Evolutionary conservation across 1,140 invertebrate species (phyloP), one percentile per base, ranked within the genome.

Genomic region (Penaeus chinensis): DNA sequence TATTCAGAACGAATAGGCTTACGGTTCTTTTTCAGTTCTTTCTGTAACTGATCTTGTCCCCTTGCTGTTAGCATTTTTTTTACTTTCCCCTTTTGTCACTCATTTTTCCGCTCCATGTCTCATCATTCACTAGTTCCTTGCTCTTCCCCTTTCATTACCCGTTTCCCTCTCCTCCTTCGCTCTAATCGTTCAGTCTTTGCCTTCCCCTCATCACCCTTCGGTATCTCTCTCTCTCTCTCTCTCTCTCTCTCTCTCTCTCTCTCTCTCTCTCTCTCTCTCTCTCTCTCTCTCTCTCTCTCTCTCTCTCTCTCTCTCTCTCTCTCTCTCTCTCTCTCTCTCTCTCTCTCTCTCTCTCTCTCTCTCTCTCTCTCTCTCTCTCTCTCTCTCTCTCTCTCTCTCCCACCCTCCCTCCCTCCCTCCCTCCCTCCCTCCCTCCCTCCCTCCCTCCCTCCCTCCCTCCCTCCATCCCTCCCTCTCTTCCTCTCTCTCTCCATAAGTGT

Each of bases 381-480:
- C 77, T 47, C 77, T 79, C 60, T 79, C 60, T 79, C 77, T 79
- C 60, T 47, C 10, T 54, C 32, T 24, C n/a, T 22, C 77, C 32
- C 60, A 47, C 37, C 32, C 37, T 79, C 60, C 37, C 32, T 79
- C 60, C 42, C 42, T 32, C 42, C 71, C 71, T 74, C 71, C 42
- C 24, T 32, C 42, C 71, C 24, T 32, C 42, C 60, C 77, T 79
- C 77, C 60, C 77, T 79, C 77, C 60, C 77, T 79, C 77, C 60
- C 77, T 79, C 77, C 60, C 77, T 79, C n/a, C 77, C 71, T 74
- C 71, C 42, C 71, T 74, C 71, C 42, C 71, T 74, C 71, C 42
- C 71, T 74, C 71, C 42, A 24, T 74, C 71, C 42, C 71, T 74
- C 63, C n/a, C 63, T 65, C 63, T 65, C 71, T 74, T 37, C 42